Evolutionary conservation across 2,888 invertebrate genomes (phyloP), one percentile per base, ranked within the genome.

Genomic region (Oasisia sp.): DNA sequence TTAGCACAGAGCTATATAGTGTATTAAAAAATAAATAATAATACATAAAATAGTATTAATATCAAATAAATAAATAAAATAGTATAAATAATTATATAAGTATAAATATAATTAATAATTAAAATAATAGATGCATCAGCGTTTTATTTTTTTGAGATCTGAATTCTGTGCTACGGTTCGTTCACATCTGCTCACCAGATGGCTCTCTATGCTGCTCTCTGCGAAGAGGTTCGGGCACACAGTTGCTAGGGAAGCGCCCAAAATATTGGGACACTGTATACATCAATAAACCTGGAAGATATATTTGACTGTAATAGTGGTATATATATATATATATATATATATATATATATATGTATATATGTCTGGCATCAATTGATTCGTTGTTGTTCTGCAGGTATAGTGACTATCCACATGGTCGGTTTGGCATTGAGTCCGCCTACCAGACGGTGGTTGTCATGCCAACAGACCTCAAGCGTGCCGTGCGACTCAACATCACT

Each of bases 391-490:
- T n/a, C 93, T 93, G 8, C 93, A 96, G 96, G 92, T 95, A 94
- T 93, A 96, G 96, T 94, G 96, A 96, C 93, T 93, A 95, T 90
- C 96, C 96, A 0, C 96, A 96, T 93, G 96, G 96, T 89, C 92
- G 95, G 92, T 96, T 96, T 94, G 95, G 95, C 32, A 93, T 94
- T 11, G n/a, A 19, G 38, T 44, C 92, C 32, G 91, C 50, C 2
- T 44, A 91, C 19, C 94, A 94, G 93, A 92, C 92, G 27, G 93
- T 94, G 5, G 91, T 93, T 32, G 96, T 96, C 5, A 94, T 95
- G 90, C 93, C 95, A 1, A 89, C 92, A n/a, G 95, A 95, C 92
- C 93, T 95, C 38, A 93, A 94, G 19, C 93, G 96, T 89, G 93
- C 94, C 74, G 93, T 96, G 5, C 93, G 92, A 32, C 94, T 96